Base-by-base conservation (phyloP, 2,888 invertebrate genomes). In the Eurytoma californica region DNA sequence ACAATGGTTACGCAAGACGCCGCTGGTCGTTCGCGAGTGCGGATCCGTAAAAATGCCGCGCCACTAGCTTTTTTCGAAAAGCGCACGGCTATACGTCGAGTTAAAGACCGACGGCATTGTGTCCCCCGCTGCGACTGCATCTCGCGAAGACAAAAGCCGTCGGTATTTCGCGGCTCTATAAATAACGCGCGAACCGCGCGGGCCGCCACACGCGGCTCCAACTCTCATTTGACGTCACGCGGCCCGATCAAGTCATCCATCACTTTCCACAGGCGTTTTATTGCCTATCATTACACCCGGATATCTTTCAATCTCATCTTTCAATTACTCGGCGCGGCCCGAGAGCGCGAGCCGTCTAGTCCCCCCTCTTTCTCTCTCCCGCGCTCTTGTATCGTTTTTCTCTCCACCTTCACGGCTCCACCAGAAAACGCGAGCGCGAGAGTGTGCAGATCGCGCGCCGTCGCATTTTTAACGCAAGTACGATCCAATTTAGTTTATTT, bases 231-330 rank as follows among this genome's bases (percentile, higher is more conserved):
- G 66, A 74, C 74, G 76, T 65, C 70, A 57, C 57, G 49, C 24
- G 24, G 51, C n/a, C 20, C 60, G 72, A 72, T 72, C 77, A 67
- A 72, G 67, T 63, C 66, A 67, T 77, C 72, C 60, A 66, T 77
- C 77, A 77, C 77, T 77, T 77, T 67, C 30, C 72, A 67, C 60
- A 20, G 65, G 51, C 65, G 58, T 74, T 74, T 79, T 69, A 79
- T 68, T 66, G 69, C 65, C 73, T 74, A 74, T 74, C 65, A 63
- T 73, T 79, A 79, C 65, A 58, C 60, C 47, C 58, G 57, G 65
- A 72, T 72, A 72, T 78, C 78, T 67, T 78, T 65, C 74, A 61
- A 74, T 69, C 79, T 79, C 69, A 65, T 79, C 69, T 74, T 79
- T 79, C 79, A 74, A 79, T 79, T 79, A 79, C 57, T 39, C 51